Evolutionary conservation across 2,113 vertebrate species (phyloP), one percentile per base, ranked within the genome.

Genomic region (Desmodus rotundus): DNA sequence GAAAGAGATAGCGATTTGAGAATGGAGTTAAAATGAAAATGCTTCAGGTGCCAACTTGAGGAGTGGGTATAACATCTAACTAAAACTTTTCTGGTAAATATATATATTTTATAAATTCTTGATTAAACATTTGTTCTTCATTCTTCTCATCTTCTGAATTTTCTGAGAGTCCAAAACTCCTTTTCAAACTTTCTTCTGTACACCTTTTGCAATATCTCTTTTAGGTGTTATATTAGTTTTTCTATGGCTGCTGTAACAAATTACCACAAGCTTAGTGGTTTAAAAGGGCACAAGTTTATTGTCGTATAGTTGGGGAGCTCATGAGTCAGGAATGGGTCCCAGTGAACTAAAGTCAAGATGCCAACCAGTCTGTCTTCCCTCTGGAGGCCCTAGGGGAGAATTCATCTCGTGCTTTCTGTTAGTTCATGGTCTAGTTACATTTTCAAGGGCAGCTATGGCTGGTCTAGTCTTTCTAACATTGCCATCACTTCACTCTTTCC

Each of bases 11-110:
- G 1, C 41, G 47, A 72, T 67, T 47, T 61, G 5, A 84, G 20
- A 89, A 58, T 26, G 5, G 20, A 67, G 26, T 78, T 92, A 67
- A 84, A 87, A 58, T 80, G 31, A 85, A 96, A 96, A 85, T 56
- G 8, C 3, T 89, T 10, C 7, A 13, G 36, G 7, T 50, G 74
- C 13, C 56, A 65, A 58, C 50, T 7, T 89, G 63, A 92, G 26
- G 41, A 65, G 1, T 89, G 31, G 36, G 22, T 89, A 45, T 38
- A 87, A 80, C 6, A 70, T 65, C 28, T 70, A 89, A 78, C 7
- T 72, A 72, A 20, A 41, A 45, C 73, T 81, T 26, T 24, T 67
- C 68, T 13, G 9, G 47, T 67, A 28, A 50, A 65, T 6, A 31
- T 24, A 67, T 11, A 15, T 52, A 28, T 89, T 72, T 41, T 85